phyloP scores from a whole-genome alignment of 2,888 invertebrate species.

The Lysandra bellargus region DNA sequence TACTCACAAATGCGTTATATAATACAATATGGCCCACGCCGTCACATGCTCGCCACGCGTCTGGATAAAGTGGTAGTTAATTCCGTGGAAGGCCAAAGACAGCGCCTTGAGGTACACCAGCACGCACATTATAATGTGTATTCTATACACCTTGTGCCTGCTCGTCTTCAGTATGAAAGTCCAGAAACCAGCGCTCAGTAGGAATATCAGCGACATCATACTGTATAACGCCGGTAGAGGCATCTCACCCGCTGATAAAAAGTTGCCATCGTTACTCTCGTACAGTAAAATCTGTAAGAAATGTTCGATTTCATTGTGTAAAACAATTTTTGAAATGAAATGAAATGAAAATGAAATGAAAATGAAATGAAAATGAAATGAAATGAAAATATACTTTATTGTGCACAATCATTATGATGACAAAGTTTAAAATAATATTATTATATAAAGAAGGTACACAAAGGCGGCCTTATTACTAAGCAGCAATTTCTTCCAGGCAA shows the following conservation, averaged over 20 bases:
- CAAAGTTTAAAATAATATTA: too few species aligned
- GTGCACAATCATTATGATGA: too few species aligned
- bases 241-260: constrained; percentile 97
- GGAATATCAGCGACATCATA: constrained; percentile 94
- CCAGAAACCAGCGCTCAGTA: constrained; percentile 95
- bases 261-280: constrained; percentile 92
- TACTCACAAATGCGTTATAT: constrained; percentile 97
- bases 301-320: neutral
- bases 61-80: constrained; percentile 96
- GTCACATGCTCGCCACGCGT: constrained; percentile 95
- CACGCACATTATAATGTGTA: constrained; percentile 98
- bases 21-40: constrained; percentile 98
- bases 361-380: too few species aligned
- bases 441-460: too few species aligned
- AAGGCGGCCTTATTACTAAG: too few species aligned
- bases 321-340: too few species aligned
- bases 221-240: constrained; percentile 95
- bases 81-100: constrained; percentile 96
- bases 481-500: too few species aligned
- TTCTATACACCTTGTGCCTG: constrained; percentile 93
- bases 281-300: constrained; percentile 88
- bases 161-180: constrained; percentile 91
- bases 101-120: constrained; percentile 95
- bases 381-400: too few species aligned
- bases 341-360: too few species aligned